These are phyloP conservation scores for Pteruthius melanotis DNA, from an alignment of 2,113 vertebrate genomes.

Conservation along the genomic window DNA sequence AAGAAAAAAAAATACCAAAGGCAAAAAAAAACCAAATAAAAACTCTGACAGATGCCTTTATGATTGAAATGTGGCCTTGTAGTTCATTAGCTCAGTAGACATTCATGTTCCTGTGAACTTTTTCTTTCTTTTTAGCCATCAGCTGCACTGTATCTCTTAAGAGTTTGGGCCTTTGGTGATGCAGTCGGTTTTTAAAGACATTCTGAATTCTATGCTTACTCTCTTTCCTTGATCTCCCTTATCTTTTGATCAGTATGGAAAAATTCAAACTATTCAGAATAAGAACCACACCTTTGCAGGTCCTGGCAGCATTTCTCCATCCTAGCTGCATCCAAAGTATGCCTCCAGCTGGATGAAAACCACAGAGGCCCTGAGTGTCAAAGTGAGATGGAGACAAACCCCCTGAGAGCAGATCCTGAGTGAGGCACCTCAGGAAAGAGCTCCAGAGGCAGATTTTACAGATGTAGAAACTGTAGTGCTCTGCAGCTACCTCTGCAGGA, in stretches of 20 bases:
- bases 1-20: neutral
- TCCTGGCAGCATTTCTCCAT: neutral
- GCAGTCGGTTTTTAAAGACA: neutral
- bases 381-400: rapidly evolving
- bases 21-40: neutral
- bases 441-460: neutral
- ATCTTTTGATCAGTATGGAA: neutral
- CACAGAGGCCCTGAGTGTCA: too few relatives aligned
- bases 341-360: neutral
- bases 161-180: neutral
- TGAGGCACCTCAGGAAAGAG: neutral
- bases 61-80: neutral
- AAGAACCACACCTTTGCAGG: neutral
- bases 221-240: neutral
- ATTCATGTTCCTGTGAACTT: neutral
- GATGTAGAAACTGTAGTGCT: neutral
- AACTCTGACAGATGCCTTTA: neutral
- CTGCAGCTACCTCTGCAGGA: neutral
- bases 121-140: neutral
- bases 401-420: neutral
- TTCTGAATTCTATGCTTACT: neutral
- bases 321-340: neutral
- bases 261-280: neutral
- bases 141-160: neutral
- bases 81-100: neutral